Conservation (phyloP, 2,888 invertebrate genomes). For the Protophormia terraenovae region DNA sequence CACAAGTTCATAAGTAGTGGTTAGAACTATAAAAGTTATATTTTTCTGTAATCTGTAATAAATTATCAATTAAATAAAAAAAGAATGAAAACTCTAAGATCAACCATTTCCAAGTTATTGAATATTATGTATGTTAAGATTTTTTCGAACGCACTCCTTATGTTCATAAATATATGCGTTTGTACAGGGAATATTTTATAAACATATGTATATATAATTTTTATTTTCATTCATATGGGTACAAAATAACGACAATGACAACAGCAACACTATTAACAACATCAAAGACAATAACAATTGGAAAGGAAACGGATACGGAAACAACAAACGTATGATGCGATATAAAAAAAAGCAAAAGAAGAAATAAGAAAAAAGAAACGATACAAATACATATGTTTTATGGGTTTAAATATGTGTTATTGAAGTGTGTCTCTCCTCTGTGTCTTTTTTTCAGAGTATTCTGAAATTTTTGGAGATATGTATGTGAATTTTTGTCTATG, state of each 20-base stretch:
- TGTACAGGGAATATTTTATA: slow-evolving; percentile 2
- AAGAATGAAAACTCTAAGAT: no score
- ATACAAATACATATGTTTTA: slow-evolving; percentile 8
- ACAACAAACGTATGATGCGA: slow-evolving; percentile 39
- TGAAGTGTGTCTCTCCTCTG: background rate
- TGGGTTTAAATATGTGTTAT: background rate
- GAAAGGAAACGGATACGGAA: slow-evolving; percentile 56
- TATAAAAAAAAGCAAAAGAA: background rate
- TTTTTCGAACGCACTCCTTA: no score
- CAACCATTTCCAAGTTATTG: no score
- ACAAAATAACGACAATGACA: background rate
- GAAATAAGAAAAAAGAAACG: background rate
- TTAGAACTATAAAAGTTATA: no score
- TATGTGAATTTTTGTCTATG: background rate
- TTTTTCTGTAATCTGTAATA: no score
- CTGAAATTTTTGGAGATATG: background rate
- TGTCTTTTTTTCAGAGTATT: background rate
- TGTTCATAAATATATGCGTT: slow-evolving; percentile 1
- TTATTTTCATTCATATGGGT: slow-evolving; percentile 20
- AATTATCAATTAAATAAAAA: no score
- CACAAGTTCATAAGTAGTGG: no score
- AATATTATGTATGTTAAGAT: no score
- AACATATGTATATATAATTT: background rate
- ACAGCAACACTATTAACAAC: slow-evolving; percentile 6
- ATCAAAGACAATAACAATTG: slow-evolving; percentile 51